A percentile compares a stretch with the other conserved stretches of the same genome.
Evolutionary conservation across 2,888 invertebrate genomes (phyloP).

Genomic region (Orthosia gracilis): DNA sequence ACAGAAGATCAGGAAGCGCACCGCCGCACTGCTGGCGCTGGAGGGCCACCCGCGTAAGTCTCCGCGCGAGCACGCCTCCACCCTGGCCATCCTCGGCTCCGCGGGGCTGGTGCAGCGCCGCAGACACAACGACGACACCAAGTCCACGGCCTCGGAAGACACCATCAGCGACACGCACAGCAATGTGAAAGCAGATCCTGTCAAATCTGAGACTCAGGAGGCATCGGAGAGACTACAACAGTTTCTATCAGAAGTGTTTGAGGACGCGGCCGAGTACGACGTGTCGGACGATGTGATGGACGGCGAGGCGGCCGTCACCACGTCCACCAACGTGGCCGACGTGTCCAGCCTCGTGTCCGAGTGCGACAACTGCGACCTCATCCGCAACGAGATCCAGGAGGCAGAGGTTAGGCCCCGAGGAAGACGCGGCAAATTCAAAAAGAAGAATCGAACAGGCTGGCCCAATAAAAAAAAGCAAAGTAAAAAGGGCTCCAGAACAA

Average conservation of each 20-base stretch:
- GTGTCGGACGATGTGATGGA: constrained; percentile 86
- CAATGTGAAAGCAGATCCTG: constrained; percentile 78
- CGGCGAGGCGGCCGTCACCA: constrained; percentile 80
- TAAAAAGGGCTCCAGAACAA: constrained; percentile 80
- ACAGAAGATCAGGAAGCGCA: constrained; percentile 80
- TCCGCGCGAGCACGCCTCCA: constrained; percentile 97
- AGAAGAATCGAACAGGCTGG: constrained; percentile 96
- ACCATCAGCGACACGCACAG: constrained; percentile 83
- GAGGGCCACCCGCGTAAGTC: constrained; percentile 94
- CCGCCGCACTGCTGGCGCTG: constrained; percentile 78
- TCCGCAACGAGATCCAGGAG: constrained; percentile 82
- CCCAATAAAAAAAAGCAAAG: constrained; percentile 90
- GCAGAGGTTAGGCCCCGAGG: constrained; percentile 75
- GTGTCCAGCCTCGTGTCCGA: constrained; percentile 86
- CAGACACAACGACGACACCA: constrained; percentile 84
- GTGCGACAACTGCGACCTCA: constrained; percentile 85
- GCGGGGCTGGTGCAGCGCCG: constrained; percentile 91
- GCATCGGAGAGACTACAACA: constrained; percentile 85
- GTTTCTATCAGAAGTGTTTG: constrained; percentile 87
- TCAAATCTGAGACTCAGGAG: constrained; percentile 79
- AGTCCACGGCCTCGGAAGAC: constrained; percentile 88
- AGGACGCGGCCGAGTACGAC: constrained; percentile 87
- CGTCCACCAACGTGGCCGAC: constrained; percentile 84
- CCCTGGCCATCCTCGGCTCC: constrained; percentile 94
- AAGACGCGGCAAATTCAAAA: constrained; percentile 91